Evolutionary conservation across 1,140 invertebrate species (phyloP), one percentile per base, ranked within the genome.

Genomic region (Habropoda laboriosa): DNA sequence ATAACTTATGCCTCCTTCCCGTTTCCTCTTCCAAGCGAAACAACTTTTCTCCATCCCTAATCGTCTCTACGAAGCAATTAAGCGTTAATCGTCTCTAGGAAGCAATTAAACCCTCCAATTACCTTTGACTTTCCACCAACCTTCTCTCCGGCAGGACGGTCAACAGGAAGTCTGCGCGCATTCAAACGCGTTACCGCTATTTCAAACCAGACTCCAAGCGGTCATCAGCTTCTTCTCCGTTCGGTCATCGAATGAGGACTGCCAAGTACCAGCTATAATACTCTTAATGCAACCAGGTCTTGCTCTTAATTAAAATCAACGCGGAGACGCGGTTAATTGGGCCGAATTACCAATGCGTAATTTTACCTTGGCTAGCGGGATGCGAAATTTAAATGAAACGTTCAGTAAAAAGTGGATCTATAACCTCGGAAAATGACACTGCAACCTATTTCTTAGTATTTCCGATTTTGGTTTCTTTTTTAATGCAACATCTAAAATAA

Each of bases 231-330:
- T 67, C 13, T 47, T 82, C 30, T 32, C 68, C 13, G 21, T 55
- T 55, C 18, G 18, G 18, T 58, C 13, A 76, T 61, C 21, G 24
- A 51, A 55, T 24, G 27, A 27, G 57, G 68, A 85, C 82, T 85
- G 71, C 3, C 21, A 47, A 8, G 24, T 38, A 40, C 32, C n/a
- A 24, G 38, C 4, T 1, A n/a, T n/a, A n/a, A n/a, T n/a, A 8
- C 24, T 21, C 2, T 6, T 35, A 42, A 45, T 8, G 18, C 2
- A 3, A 30, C 18, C 42, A 24, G n/a, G 5, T 40, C 75, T 71
- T 32, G 73, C 58, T 82, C 82, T 66, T 71, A 87, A 87, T 87
- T 86, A 78, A 55, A 70, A 47, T 58, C 45, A 60, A 70, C 67
- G 64, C 16, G 16, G 8, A 49, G 53, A 77, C 76, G 57, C 63